These are phyloP conservation scores for Reinhardtius hippoglossoides DNA, from an alignment of 2,113 vertebrate genomes.

Conservation along the genomic window DNA sequence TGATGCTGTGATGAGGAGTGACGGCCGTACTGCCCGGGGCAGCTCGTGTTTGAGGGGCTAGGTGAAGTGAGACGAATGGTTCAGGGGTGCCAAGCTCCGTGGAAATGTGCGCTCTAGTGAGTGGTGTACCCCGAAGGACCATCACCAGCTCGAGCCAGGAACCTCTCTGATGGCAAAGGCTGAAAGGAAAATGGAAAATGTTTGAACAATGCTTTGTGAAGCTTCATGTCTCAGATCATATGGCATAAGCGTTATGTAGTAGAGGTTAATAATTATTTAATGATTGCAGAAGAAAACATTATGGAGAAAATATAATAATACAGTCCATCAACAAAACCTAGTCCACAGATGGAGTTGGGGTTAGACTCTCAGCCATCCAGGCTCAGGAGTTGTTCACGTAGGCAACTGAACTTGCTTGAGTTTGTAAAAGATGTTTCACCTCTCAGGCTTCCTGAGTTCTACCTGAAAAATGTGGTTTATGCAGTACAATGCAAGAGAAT, in stretches of 20 bases:
- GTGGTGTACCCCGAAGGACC: conserved; percentile 9
- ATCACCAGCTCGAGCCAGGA: conserved; percentile 20
- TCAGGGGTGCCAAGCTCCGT: conserved; percentile 49
- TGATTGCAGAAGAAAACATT: neutral
- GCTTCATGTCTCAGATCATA: neutral
- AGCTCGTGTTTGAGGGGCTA: conserved; percentile 43
- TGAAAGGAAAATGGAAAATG: conserved; percentile 20
- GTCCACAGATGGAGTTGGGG: neutral
- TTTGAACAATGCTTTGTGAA: conserved; percentile 17
- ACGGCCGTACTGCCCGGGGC: conserved; percentile 52
- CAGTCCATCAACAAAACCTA: neutral
- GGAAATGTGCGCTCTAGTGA: conserved; percentile 45
- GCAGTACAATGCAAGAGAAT: too few relatives aligned
- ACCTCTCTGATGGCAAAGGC: conserved; percentile 18
- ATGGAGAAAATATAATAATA: neutral
- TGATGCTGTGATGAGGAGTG: conserved; percentile 75
- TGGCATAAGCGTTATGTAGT: neutral
- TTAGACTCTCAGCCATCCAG: too few relatives aligned
- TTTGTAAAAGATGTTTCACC: too few relatives aligned
- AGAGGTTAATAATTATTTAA: neutral
- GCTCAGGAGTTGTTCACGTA: too few relatives aligned
- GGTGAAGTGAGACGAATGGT: conserved; percentile 70
- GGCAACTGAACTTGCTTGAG: too few relatives aligned
- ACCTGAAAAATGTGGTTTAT: too few relatives aligned
- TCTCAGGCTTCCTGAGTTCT: too few relatives aligned